Evolutionary conservation across 2,888 invertebrate species (phyloP).

Genomic region (Chalcis sispes): DNA sequence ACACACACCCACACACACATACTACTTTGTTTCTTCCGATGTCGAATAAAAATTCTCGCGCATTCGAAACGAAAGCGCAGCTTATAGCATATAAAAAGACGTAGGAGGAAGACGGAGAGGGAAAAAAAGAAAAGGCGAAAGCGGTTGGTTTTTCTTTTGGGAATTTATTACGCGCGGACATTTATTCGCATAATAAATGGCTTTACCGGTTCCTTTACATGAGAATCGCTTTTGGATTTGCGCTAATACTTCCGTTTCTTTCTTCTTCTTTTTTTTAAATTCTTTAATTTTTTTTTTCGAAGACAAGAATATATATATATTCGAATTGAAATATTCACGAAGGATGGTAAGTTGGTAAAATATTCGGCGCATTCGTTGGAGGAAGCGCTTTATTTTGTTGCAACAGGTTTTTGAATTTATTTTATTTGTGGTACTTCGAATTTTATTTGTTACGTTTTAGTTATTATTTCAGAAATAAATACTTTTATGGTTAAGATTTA

Average conservation of each 20-base stretch:
- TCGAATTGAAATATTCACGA: constrained; percentile 36
- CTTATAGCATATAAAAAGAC: not conserved
- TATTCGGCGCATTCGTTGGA: too few relatives aligned
- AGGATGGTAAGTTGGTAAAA: too few relatives aligned
- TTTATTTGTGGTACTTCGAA: too few relatives aligned
- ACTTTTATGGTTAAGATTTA: too few relatives aligned
- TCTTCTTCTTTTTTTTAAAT: not conserved
- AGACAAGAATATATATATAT: constrained; percentile 35
- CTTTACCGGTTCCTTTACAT: constrained; percentile 30
- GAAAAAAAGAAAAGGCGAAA: constrained; percentile 11
- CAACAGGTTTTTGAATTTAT: too few relatives aligned
- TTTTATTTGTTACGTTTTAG: too few relatives aligned
- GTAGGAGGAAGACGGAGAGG: not conserved
- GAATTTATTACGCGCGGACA: constrained; percentile 52
- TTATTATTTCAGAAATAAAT: too few relatives aligned
- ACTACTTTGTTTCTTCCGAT: too few relatives aligned
- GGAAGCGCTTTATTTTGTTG: too few relatives aligned
- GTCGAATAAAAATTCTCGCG: constrained; percentile 31
- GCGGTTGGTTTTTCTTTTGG: constrained; percentile 24
- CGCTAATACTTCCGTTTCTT: constrained; percentile 43
- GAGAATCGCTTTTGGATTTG: constrained; percentile 44
- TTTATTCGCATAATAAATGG: constrained; percentile 54
- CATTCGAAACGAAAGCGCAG: constrained; percentile 27
- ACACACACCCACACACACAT: too few relatives aligned
- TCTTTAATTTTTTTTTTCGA: not conserved